Percentiles rank a stretch among this genome's conserved stretches.
These are phyloP conservation scores for Punctoribates punctum DNA, from an alignment of 2,888 invertebrate genomes.

Conservation along the genomic window DNA sequence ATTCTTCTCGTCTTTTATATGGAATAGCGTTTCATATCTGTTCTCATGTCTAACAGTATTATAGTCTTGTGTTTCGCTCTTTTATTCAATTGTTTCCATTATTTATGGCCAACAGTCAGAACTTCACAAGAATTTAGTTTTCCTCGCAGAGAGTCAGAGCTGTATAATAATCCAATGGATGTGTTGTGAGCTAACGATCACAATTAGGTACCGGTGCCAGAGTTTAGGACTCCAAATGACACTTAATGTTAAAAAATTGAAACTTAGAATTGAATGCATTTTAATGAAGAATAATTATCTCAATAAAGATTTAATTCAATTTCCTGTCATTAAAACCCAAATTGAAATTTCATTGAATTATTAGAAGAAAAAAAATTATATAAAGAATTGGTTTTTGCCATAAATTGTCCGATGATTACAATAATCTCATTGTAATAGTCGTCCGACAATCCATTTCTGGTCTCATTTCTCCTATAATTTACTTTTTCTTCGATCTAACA, in stretches of 20 bases:
- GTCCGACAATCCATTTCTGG: background rate
- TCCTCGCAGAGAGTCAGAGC: background rate
- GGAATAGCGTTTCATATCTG: background rate
- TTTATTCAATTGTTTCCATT: background rate
- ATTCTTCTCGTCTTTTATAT: background rate
- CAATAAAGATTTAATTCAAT: constrained; percentile 10
- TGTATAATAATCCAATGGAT: background rate
- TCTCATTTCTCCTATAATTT: background rate
- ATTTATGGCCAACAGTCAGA: background rate
- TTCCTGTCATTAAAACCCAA: background rate
- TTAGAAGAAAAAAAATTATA: too few relatives aligned
- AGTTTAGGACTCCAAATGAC: background rate
- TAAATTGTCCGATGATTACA: background rate
- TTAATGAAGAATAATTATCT: background rate
- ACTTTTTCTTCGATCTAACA: too few relatives aligned
- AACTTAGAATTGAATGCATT: background rate
- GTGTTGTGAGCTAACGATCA: background rate
- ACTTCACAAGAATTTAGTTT: background rate
- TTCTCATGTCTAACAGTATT: background rate
- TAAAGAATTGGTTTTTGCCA: background rate
- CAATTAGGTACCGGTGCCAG: background rate
- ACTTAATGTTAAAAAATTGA: background rate
- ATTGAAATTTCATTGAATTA: background rate
- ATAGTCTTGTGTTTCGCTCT: background rate
- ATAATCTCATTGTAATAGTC: background rate